Conservation (phyloP, 2,888 invertebrate species). For the Automeris io region DNA sequence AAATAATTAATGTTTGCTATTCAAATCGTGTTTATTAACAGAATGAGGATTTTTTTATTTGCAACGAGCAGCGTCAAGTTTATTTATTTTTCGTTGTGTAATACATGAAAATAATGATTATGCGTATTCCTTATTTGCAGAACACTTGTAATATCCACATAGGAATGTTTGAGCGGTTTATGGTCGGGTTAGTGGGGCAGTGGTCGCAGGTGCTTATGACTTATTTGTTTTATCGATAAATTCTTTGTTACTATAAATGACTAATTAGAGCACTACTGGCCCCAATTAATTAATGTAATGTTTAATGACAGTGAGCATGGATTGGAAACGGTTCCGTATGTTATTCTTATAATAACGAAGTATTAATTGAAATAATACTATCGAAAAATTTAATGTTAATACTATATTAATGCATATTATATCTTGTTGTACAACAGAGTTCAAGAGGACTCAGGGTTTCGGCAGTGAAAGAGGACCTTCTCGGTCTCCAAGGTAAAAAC, state of each 20-base stretch:
- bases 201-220: conserved; percentile 15
- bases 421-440: no score
- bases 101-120: conserved; percentile 10
- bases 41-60: no score
- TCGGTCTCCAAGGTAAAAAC: no score
- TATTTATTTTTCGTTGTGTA: conserved; percentile 12
- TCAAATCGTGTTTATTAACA: no score
- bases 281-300: conserved; percentile 21
- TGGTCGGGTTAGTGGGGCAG: conserved; percentile 20
- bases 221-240: conserved; percentile 15
- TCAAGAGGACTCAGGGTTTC: no score
- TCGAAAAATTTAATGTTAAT: no score
- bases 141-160: conserved; percentile 14
- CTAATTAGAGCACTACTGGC: conserved; percentile 38
- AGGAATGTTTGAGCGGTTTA: conserved; percentile 13
- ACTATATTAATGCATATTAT: no score
- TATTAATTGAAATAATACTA: no score
- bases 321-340: background rate
- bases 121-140: conserved; percentile 3
- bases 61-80: no score
- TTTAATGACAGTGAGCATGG: background rate
- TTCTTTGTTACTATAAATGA: conserved; percentile 29
- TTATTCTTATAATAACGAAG: no score
- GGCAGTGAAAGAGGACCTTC: no score
- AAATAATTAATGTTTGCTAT: no score